These are phyloP conservation scores for Drymonia ruficornis DNA, from an alignment of 2,888 invertebrate species.

Conservation along the genomic window DNA sequence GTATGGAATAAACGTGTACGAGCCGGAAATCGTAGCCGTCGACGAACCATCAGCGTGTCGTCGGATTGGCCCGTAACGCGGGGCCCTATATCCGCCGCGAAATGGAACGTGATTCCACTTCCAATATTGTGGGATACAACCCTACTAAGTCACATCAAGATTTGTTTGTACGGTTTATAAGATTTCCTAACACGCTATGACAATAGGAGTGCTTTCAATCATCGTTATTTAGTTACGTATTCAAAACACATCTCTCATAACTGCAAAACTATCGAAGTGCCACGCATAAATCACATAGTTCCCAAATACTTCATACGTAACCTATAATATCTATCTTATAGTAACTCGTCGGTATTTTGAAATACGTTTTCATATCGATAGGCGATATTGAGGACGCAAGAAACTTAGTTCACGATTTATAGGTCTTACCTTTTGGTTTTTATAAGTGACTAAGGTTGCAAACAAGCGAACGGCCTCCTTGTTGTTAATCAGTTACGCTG, in stretches of 20 bases:
- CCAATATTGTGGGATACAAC: slow-evolving; percentile 55
- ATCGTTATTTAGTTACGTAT: neutral
- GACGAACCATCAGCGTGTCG: slow-evolving; percentile 68
- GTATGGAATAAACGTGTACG: slow-evolving; percentile 59
- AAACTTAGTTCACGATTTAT: slow-evolving; percentile 60
- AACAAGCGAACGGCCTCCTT: no score
- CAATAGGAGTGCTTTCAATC: slow-evolving; percentile 1
- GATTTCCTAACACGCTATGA: slow-evolving; percentile 12
- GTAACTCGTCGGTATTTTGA: slow-evolving; percentile 19
- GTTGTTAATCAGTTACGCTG: no score
- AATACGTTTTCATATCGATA: slow-evolving; percentile 41
- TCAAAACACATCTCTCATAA: neutral
- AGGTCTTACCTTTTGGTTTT: slow-evolving; percentile 42
- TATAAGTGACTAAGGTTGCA: no score
- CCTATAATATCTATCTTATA: slow-evolving; percentile 11
- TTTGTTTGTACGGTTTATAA: slow-evolving; percentile 12
- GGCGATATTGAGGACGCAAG: slow-evolving; percentile 43
- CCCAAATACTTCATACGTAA: slow-evolving; percentile 22
- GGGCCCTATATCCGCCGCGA: slow-evolving; percentile 75
- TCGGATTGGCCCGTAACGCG: slow-evolving; percentile 66
- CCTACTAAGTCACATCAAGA: slow-evolving; percentile 30
- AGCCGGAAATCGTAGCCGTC: slow-evolving; percentile 74
- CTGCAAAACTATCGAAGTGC: slow-evolving; percentile 16
- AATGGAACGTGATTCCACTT: slow-evolving; percentile 74
- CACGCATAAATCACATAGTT: slow-evolving; percentile 28